phyloP scores from a whole-genome alignment of 2,888 invertebrate genomes.

The Anticlea derivata region DNA sequence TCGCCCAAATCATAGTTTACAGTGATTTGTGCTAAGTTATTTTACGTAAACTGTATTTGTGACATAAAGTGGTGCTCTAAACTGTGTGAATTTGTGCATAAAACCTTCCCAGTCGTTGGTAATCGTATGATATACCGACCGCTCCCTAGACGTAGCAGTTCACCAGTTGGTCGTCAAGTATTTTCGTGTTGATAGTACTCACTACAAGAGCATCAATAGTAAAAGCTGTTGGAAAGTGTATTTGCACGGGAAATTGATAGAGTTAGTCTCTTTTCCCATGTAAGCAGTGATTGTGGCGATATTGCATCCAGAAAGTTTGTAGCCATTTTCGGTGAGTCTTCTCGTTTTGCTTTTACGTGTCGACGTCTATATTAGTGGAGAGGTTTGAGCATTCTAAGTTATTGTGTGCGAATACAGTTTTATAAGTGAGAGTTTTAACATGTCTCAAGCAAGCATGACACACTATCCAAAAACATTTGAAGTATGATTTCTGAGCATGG shows the following conservation, averaged over 20 bases:
- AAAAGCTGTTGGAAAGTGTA: slow-evolving; percentile 83
- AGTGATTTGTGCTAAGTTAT: slow-evolving; percentile 67
- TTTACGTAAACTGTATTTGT: slow-evolving; percentile 63
- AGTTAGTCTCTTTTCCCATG: slow-evolving; percentile 75
- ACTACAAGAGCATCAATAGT: slow-evolving; percentile 76
- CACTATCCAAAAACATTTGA: slow-evolving; percentile 34
- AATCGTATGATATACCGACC: slow-evolving; percentile 69
- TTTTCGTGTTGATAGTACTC: slow-evolving; percentile 76
- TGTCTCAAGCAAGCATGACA: slow-evolving; percentile 26
- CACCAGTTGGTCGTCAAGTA: slow-evolving; percentile 77
- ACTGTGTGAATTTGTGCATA: slow-evolving; percentile 56
- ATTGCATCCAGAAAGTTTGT: slow-evolving; percentile 68
- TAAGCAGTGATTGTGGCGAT: slow-evolving; percentile 63
- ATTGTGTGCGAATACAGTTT: slow-evolving; percentile 15
- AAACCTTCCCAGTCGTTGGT: slow-evolving; percentile 45
- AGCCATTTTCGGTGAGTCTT: slow-evolving; percentile 78
- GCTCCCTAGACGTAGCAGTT: slow-evolving; percentile 73
- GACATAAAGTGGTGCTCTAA: slow-evolving; percentile 59
- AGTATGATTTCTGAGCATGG: slow-evolving; percentile 17
- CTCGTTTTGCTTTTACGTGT: slow-evolving; percentile 66
- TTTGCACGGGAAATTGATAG: slow-evolving; percentile 69
- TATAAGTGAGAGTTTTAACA: slow-evolving; percentile 17
- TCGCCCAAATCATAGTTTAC: slow-evolving; percentile 70
- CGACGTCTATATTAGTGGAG: slow-evolving; percentile 47
- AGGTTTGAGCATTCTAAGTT: slow-evolving; percentile 35